Evolutionary conservation across 1,140 invertebrate species (phyloP).

Genomic region (Leptinotarsa lineolata): DNA sequence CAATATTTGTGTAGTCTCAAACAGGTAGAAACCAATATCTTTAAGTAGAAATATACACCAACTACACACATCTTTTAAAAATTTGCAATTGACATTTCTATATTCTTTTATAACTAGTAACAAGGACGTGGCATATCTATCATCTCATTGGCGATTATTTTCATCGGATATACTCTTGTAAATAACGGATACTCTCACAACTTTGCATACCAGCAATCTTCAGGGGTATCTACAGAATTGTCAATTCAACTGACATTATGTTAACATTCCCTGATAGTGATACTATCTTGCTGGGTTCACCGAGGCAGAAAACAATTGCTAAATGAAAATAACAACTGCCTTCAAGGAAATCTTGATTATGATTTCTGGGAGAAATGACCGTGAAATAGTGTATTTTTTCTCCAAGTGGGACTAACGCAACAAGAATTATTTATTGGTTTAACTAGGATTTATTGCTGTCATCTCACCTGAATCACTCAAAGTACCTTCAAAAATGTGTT

Average conservation of each 20-base stretch:
- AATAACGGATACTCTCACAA: not conserved
- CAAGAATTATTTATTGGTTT: not conserved
- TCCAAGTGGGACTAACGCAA: not conserved
- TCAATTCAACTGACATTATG: not conserved
- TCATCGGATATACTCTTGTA: too few relatives aligned
- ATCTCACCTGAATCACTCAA: too few relatives aligned
- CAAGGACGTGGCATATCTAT: too few relatives aligned
- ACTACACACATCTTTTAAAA: too few relatives aligned
- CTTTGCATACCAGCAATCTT: conserved; percentile 15
- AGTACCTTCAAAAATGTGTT: too few relatives aligned
- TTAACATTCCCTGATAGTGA: conserved; percentile 16
- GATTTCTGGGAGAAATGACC: conserved; percentile 1
- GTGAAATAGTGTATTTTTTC: conserved; percentile 10
- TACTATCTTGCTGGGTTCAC: conserved; percentile 5
- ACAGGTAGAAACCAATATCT: too few relatives aligned
- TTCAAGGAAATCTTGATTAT: conserved; percentile 12
- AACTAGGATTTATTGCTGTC: too few relatives aligned
- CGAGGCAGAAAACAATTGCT: conserved; percentile 19
- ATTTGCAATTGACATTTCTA: too few relatives aligned
- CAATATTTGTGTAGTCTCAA: too few relatives aligned
- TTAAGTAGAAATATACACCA: too few relatives aligned
- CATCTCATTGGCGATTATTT: too few relatives aligned
- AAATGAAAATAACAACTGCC: conserved; percentile 15
- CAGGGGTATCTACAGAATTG: conserved; percentile 4
- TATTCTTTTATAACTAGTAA: too few relatives aligned